Evolutionary conservation across 92 coral and sea anemone species (phyloP).

Genomic region (Actinostola sp.): DNA sequence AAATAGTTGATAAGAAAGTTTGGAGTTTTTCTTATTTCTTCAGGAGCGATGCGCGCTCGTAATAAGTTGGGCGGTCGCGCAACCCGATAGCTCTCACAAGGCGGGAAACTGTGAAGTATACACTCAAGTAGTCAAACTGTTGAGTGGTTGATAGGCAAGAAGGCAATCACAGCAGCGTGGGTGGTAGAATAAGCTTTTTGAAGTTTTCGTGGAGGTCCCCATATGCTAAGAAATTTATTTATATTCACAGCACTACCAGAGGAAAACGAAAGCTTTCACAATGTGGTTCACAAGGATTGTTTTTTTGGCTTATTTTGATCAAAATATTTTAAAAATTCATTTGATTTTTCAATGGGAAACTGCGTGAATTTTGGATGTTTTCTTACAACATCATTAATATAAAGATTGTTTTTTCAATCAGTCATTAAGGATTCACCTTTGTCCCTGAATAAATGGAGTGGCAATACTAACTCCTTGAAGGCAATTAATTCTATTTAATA

Average conservation of each 20-base stretch:
- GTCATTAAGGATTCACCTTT: too few species aligned
- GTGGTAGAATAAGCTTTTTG: slow-evolving; percentile 23
- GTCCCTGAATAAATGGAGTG: too few species aligned
- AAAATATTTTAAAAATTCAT: neutral
- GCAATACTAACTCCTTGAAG: too few species aligned
- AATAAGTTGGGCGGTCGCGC: slow-evolving; percentile 11
- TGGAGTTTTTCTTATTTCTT: neutral
- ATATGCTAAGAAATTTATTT: slow-evolving; percentile 1
- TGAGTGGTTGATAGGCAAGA: slow-evolving; percentile 24
- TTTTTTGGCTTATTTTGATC: too few species aligned
- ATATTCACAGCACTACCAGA: neutral
- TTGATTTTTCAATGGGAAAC: neutral
- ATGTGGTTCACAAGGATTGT: neutral
- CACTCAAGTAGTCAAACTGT: slow-evolving; percentile 9
- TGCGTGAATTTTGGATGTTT: neutral
- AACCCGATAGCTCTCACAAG: slow-evolving; percentile 25
- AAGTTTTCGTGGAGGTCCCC: slow-evolving; percentile 16
- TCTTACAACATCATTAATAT: neutral
- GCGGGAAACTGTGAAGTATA: slow-evolving; percentile 37
- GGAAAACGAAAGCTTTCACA: neutral
- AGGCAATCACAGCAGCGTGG: slow-evolving; percentile 32
- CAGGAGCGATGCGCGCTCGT: slow-evolving; percentile 7
- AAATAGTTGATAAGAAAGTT: neutral
- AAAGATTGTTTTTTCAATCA: too few species aligned
- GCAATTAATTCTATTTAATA: too few species aligned